Conservation (phyloP, 1,140 invertebrate species). For the Drosophila varians region DNA sequence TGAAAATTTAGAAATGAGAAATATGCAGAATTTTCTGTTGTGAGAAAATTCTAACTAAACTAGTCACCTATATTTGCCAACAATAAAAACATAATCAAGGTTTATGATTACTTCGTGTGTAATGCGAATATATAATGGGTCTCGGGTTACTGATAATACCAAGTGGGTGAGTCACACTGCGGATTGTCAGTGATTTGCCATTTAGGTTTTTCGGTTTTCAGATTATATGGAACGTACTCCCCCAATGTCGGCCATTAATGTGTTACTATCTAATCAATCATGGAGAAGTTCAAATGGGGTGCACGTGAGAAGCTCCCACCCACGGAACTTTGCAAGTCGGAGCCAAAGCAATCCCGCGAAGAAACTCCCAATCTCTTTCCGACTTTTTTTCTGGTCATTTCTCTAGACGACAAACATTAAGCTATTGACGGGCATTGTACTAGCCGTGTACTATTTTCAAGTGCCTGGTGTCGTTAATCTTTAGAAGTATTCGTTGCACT, state of each 20-base stretch:
- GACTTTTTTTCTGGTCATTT: not conserved
- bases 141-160: constrained; percentile 16
- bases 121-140: constrained; percentile 10
- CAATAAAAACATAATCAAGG: constrained; percentile 4
- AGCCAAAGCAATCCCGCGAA: not conserved
- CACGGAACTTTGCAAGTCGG: not conserved
- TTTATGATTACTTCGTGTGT: constrained; percentile 7
- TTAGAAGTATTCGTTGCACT: not conserved
- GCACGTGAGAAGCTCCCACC: constrained; percentile 2
- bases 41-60: not conserved
- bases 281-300: not conserved
- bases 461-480: constrained; percentile 5
- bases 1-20: constrained; percentile 3
- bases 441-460: constrained; percentile 4
- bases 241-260: not conserved
- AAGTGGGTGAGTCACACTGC: constrained; percentile 27
- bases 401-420: not conserved
- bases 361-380: not conserved
- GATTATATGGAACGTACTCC: not conserved
- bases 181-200: constrained; percentile 27
- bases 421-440: not conserved
- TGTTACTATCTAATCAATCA: constrained; percentile 34
- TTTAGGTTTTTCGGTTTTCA: not conserved
- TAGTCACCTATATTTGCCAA: not conserved
- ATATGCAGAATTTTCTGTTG: too few relatives aligned